These are phyloP conservation scores for Anniella stebbinsi DNA, from an alignment of 2,797 vertebrate genomes.

Conservation along the genomic window DNA sequence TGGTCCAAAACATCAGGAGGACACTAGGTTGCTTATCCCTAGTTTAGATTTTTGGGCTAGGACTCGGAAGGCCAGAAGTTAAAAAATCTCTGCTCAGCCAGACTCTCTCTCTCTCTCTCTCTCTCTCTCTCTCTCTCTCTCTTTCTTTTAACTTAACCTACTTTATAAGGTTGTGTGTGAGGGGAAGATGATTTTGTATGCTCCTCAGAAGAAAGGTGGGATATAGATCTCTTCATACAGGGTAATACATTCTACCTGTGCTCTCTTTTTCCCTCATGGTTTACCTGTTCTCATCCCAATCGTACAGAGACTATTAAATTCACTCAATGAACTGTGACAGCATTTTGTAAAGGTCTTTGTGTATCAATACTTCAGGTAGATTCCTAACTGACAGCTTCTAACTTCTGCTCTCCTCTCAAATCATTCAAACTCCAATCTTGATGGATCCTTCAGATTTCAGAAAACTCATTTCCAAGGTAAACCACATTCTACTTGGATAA, in stretches of 20 bases:
- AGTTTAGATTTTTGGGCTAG: background rate
- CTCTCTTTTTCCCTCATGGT: background rate
- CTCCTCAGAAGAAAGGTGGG: background rate
- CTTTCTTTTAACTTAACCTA: background rate
- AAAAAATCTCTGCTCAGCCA: background rate
- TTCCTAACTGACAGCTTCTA: background rate
- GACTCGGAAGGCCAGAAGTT: background rate
- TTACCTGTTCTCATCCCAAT: slow-evolving; percentile 16
- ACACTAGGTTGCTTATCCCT: background rate
- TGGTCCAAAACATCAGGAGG: no score
- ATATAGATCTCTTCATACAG: background rate
- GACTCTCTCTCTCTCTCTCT: background rate
- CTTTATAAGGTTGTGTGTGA: background rate
- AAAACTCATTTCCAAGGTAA: slow-evolving; percentile 42
- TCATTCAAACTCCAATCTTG: slow-evolving; percentile 7
- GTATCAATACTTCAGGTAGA: background rate
- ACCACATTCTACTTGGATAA: slow-evolving; percentile 35
- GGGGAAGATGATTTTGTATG: slow-evolving; percentile 2
- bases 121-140: background rate
- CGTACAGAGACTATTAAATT: background rate
- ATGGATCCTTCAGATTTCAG: slow-evolving; percentile 38
- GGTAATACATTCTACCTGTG: background rate
- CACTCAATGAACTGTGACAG: slow-evolving; percentile 29
- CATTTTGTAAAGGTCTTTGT: rapidly evolving
- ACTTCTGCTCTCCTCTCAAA: background rate